Percentiles rank a stretch among this genome's conserved stretches.
phyloP scores from a whole-genome alignment of 2,888 invertebrate species.

The Agrotis exclamationis region DNA sequence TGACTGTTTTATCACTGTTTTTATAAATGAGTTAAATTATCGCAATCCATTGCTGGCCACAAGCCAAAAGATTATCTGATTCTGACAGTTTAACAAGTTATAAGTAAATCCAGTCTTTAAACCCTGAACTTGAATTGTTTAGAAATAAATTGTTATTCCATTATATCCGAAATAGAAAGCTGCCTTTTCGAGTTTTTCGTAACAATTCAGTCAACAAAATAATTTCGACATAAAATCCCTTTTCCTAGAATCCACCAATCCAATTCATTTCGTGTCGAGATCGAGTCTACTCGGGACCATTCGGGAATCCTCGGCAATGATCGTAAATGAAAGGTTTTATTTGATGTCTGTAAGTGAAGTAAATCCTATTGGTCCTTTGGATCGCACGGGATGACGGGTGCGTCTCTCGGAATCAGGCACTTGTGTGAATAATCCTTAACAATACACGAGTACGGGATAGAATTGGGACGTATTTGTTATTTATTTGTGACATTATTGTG shows the following conservation, averaged over 20 bases:
- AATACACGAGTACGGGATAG: conserved; percentile 4
- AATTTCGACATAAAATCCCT: conserved; percentile 11
- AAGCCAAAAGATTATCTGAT: background rate
- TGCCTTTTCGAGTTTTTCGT: background rate
- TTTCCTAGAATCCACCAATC: conserved; percentile 29
- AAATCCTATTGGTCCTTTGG: conserved; percentile 28
- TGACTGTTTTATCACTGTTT: background rate
- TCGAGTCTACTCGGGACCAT: conserved; percentile 40
- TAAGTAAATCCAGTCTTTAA: background rate
- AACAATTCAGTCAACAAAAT: conserved; percentile 21
- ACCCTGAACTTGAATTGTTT: background rate
- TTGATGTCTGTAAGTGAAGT: conserved; percentile 48
- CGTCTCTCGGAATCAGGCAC: conserved; percentile 23
- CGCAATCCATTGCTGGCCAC: background rate
- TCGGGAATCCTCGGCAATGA: conserved; percentile 37
- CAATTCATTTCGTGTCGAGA: conserved; percentile 35
- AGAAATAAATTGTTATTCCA: background rate
- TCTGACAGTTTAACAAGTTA: background rate
- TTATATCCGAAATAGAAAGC: background rate
- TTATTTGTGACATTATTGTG: conserved; percentile 1
- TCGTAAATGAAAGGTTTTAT: conserved; percentile 46
- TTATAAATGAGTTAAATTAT: background rate
- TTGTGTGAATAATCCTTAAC: conserved; percentile 35
- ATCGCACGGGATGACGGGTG: background rate
- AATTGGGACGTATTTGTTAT: conserved; percentile 19